Conservation (phyloP, 2,113 vertebrate species). For the Microtus oregoni region DNA sequence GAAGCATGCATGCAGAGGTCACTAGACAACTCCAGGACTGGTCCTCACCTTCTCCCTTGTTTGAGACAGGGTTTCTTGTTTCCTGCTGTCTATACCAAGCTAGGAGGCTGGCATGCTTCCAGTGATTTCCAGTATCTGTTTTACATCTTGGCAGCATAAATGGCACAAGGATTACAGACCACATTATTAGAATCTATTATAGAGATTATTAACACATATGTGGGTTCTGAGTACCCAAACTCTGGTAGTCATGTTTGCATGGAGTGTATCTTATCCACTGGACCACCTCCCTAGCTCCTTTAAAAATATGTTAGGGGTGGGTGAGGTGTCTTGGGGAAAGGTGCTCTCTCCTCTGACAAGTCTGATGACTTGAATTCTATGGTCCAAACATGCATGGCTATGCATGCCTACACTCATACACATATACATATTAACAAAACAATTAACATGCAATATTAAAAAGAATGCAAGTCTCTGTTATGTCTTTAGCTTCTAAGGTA, state of each 20-base stretch:
- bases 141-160: not conserved
- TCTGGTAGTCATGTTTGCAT: not conserved
- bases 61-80: not conserved
- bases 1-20: not conserved
- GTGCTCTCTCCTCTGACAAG: rapidly evolving
- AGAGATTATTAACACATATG: not conserved
- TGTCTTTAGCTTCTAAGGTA: not conserved
- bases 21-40: not conserved
- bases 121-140: no score
- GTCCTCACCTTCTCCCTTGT: no score
- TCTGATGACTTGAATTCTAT: not conserved
- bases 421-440: not conserved
- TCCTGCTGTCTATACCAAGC: no score
- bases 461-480: not conserved
- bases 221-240: not conserved
- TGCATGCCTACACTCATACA: not conserved
- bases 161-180: not conserved
- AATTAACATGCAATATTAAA: not conserved
- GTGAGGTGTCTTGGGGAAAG: not conserved
- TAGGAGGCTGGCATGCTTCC: not conserved
- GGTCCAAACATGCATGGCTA: not conserved
- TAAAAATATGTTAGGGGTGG: not conserved
- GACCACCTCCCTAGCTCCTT: not conserved
- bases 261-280: not conserved
- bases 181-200: no score